Base-by-base conservation (phyloP, 2,113 vertebrate species). In the Catagonus wagneri region DNA sequence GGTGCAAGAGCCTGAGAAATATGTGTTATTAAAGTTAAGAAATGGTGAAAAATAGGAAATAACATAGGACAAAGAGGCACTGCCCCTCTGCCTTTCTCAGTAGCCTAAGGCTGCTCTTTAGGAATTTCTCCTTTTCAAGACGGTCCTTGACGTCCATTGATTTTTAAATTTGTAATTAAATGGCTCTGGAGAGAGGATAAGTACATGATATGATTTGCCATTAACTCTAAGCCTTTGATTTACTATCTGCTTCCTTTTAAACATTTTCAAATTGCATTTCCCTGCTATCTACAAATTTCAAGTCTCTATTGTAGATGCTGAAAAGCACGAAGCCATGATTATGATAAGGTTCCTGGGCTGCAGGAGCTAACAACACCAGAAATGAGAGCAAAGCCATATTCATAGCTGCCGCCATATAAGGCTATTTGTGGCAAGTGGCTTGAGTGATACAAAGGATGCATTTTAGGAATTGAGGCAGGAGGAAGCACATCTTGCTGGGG, bases 151-250 rank as follows among this genome's bases (percentile, higher is more conserved):
- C 56, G 69, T 50, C 58, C 36, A 93, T 36, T 93, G 85, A 94
- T 74, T 96, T 95, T 96, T 90, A 93, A 95, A 69, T 89, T 74
- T 44, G 52, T 91, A 81, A 95, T 96, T 96, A 94, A 97, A 86
- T 87, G 86, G 7, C 83, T 74, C 14, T 66, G 34, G n/a, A 86
- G 58, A 94, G 58, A 94, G 54, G 52, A 83, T 93, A 94, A 87
- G 58, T 90, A 72, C 34, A 34, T 76, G 79, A 76, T 80, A 83
- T n/a, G 36, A 89, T 87, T 58, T 96, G 54, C 63, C 72, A 88
- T 86, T 94, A 91, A 50, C 52, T 75, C 60, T 61, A 85, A 93
- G 44, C 54, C 58, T 93, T 94, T 93, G 85, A 72, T 94, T 97
- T 96, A 93, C 69, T 86, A 80, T 75, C 78, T 66, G 52, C 69